These are phyloP conservation scores for Lytechinus variegatus DNA, from an alignment of 35 echinoderm and acorn worm species.

Conservation along the genomic window DNA sequence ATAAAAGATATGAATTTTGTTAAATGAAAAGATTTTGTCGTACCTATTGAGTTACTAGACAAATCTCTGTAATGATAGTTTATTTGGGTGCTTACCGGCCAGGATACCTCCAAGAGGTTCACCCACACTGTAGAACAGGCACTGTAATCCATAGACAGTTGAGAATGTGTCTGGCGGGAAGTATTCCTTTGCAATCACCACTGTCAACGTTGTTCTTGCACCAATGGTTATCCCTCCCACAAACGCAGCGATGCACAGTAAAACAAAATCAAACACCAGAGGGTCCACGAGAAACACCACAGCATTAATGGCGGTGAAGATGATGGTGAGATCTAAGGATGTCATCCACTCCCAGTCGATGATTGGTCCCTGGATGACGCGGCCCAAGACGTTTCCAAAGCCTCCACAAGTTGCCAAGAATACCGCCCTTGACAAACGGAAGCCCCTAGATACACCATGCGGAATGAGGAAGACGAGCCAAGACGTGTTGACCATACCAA, in stretches of 20 bases:
- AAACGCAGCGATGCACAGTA: not conserved
- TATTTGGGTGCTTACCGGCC: not conserved
- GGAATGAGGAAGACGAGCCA: slow-evolving; percentile 60
- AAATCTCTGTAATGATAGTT: no score
- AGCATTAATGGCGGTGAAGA: not conserved
- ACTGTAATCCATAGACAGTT: not conserved
- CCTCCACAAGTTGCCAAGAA: slow-evolving; percentile 50
- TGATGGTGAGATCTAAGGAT: slow-evolving; percentile 15
- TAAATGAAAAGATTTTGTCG: no score
- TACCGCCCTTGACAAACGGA: not conserved
- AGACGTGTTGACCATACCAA: not conserved
- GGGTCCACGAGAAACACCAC: slow-evolving; percentile 36
- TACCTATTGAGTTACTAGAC: no score
- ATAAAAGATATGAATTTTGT: no score
- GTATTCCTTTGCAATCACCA: not conserved
- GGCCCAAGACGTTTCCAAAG: slow-evolving; percentile 37
- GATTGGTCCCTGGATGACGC: slow-evolving; percentile 47
- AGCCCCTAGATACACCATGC: slow-evolving; percentile 47
- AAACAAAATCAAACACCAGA: not conserved
- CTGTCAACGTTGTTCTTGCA: not conserved
- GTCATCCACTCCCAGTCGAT: slow-evolving; percentile 19
- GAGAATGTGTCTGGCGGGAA: not conserved
- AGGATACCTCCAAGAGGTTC: not conserved
- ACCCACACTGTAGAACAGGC: slow-evolving; percentile 8
- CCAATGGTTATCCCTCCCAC: slow-evolving; percentile 15